A percentile compares a stretch with the other conserved stretches of the same genome.
These are phyloP conservation scores for Enteromius radiatus DNA, from an alignment of 2,797 vertebrate genomes.

Conservation along the genomic window DNA sequence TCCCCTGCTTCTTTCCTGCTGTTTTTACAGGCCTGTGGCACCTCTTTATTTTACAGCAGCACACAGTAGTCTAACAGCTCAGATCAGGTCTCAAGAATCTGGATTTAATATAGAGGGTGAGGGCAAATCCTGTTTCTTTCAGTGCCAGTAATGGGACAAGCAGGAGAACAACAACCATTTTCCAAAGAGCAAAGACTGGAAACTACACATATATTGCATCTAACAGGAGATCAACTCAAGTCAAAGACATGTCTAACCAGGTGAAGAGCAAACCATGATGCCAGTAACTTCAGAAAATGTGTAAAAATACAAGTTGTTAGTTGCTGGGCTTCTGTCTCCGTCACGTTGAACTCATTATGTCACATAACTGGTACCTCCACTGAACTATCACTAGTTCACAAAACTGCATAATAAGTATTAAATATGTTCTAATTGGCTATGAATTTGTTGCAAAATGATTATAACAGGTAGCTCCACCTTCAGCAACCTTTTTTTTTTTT, in stretches of 20 bases:
- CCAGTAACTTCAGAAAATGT: background rate
- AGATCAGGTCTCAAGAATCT: conserved; percentile 22
- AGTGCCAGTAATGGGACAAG: background rate
- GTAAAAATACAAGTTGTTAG: background rate
- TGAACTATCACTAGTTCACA: background rate
- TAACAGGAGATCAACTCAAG: background rate
- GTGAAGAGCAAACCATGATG: background rate
- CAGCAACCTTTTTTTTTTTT: no score
- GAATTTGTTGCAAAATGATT: background rate
- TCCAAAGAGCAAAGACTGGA: background rate
- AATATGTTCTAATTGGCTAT: background rate
- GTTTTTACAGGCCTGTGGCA: conserved; percentile 59
- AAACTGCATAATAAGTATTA: background rate
- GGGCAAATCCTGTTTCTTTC: conserved; percentile 11
- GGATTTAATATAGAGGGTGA: conserved; percentile 21
- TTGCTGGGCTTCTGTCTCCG: background rate
- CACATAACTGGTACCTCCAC: background rate
- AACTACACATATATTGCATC: background rate
- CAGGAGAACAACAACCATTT: background rate
- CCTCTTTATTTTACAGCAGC: conserved; percentile 62
- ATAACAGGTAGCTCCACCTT: background rate
- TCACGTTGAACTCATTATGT: background rate
- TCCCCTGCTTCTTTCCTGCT: conserved; percentile 46
- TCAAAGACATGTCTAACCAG: no score
- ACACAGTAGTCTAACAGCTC: conserved; percentile 60